phyloP scores from a whole-genome alignment of 2,797 vertebrate genomes.

The Eulemur mongoz region DNA sequence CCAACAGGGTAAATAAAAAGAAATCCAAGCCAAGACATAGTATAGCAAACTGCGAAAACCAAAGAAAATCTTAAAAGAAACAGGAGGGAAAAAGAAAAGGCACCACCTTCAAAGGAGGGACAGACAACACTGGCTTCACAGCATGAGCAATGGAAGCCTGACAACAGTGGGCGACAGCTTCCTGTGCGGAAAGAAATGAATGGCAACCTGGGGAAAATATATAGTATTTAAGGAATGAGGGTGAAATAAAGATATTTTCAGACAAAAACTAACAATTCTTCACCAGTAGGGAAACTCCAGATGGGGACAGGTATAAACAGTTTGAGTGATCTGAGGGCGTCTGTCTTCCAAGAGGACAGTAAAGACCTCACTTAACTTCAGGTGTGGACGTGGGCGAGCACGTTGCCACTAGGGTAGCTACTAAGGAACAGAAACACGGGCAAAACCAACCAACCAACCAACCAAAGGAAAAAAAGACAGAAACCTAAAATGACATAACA shows the following conservation, averaged over 20 bases:
- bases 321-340: background rate
- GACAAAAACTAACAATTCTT: background rate
- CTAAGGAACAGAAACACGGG: background rate
- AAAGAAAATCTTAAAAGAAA: background rate
- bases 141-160: background rate
- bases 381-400: background rate
- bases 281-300: background rate
- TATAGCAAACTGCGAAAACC: background rate
- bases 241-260: background rate
- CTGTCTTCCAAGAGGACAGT: background rate
- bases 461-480: background rate
- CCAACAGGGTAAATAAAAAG: background rate
- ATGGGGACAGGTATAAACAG: background rate
- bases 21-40: background rate
- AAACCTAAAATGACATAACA: background rate
- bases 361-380: background rate
- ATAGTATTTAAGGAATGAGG: background rate
- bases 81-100: background rate
- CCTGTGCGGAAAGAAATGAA: background rate
- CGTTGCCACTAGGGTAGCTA: background rate
- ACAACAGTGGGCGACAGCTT: background rate
- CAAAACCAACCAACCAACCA: background rate
- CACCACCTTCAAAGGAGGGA: background rate
- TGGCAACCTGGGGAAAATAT: background rate
- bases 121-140: background rate